Conservation (phyloP, 2,888 invertebrate genomes). For the Odontothrips loti region DNA sequence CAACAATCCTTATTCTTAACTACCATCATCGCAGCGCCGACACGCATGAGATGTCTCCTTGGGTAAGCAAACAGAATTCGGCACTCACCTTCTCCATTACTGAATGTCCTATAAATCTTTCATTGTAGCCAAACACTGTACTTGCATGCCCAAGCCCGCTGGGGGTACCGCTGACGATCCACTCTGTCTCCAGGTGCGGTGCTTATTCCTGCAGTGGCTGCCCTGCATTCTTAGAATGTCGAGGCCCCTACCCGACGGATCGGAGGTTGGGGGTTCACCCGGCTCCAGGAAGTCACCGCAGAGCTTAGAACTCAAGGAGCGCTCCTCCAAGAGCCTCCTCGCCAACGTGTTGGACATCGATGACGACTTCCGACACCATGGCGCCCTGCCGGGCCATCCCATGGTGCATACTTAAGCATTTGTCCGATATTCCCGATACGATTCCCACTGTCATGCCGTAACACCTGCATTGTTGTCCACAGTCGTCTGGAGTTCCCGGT, state of each 20-base stretch:
- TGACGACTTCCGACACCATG: conserved; percentile 80
- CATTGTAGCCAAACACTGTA: too few relatives aligned
- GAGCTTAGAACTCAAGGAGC: conserved; percentile 72
- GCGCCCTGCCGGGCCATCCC: conserved; percentile 44
- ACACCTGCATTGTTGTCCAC: conserved; percentile 40
- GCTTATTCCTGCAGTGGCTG: conserved; percentile 94
- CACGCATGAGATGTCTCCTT: conserved; percentile 94
- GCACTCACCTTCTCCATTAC: too few relatives aligned
- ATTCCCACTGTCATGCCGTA: too few relatives aligned
- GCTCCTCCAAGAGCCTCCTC: conserved; percentile 89
- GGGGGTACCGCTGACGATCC: neutral
- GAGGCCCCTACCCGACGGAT: conserved; percentile 55
- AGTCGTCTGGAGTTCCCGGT: conserved; percentile 46
- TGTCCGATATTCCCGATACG: too few relatives aligned
- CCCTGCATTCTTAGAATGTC: conserved; percentile 96
- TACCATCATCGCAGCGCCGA: conserved; percentile 96
- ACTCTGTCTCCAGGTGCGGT: conserved; percentile 64
- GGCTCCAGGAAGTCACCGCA: conserved; percentile 68
- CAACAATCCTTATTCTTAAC: conserved; percentile 95
- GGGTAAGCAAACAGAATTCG: conserved; percentile 68
- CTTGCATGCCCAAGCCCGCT: too few relatives aligned
- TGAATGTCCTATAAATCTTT: conserved; percentile 7
- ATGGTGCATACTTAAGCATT: neutral
- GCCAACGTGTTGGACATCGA: conserved; percentile 97
- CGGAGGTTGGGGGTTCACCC: conserved; percentile 54